Conservation (phyloP, 2,113 vertebrate species). For the Jacana jacana region DNA sequence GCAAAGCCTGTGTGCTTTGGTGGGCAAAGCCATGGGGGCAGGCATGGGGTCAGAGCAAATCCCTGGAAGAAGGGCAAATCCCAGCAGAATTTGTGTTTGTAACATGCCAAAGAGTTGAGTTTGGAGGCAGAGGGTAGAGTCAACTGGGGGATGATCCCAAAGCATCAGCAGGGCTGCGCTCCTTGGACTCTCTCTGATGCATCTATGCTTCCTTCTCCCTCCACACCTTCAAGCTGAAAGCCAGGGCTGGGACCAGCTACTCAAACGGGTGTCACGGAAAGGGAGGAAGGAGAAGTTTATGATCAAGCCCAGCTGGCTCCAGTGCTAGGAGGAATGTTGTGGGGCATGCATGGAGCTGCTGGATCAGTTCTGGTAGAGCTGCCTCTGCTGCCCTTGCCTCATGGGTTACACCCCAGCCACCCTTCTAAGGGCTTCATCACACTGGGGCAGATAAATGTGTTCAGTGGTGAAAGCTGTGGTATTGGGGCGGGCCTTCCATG, state of each 20-base stretch:
- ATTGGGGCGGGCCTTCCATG: not conserved
- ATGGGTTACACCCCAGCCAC: rapidly evolving
- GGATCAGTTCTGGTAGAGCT: not conserved
- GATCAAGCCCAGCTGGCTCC: not conserved
- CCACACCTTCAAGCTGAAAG: not conserved
- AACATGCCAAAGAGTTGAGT: not conserved
- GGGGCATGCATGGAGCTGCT: rapidly evolving
- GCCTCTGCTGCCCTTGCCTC: no score
- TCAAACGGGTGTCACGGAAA: rapidly evolving
- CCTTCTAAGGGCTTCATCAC: not conserved
- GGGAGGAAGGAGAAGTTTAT: not conserved
- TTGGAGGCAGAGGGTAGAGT: not conserved
- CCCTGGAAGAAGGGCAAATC: not conserved
- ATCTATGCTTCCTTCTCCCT: not conserved
- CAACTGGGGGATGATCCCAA: not conserved
- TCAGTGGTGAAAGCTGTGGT: not conserved
- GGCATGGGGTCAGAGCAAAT: not conserved
- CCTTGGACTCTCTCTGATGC: rapidly evolving
- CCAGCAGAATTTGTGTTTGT: not conserved
- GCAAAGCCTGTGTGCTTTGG: not conserved
- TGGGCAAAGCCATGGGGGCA: not conserved
- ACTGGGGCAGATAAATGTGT: not conserved
- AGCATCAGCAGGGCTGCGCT: rapidly evolving
- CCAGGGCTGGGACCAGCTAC: not conserved
- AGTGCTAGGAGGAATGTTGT: rapidly evolving